Base-by-base conservation (phyloP, 2,113 vertebrate genomes). In the Pontoporia blainvillei region DNA sequence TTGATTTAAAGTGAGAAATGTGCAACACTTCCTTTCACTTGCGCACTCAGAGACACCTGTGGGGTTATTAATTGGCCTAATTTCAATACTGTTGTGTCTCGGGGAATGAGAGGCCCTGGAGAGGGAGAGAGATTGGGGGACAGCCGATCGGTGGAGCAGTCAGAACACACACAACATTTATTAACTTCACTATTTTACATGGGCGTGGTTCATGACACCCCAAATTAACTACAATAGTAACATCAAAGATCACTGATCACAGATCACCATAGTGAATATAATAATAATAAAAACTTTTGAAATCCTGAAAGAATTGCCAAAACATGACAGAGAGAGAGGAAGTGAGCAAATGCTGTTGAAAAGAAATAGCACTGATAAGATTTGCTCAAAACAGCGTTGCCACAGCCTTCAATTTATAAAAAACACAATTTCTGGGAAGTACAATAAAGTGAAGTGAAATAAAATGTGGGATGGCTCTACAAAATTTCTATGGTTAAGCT, bases 381-480 rank as follows among this genome's bases (percentile, higher is more conserved):
- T 0, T 2, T 78, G 18, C 49, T 8, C 8, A 6, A 78, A 54
- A 49, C 8, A 54, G 34, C 3, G 0, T n/a, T 54, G 49, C 49
- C 49, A 79, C 46, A n/a, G n/a, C 34, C 20, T 15, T 25, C 75
- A 79, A 36, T n/a, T 54, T 79, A 8, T 14, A 12, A 36, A 79
- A 54, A 54, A 36, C 0, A 54, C 3, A 8, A 49, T 79, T 25
- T 25, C 62, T 64, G 62, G 9, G 27, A 64, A 64, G 12, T 64
- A 12, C 62, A 64, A 31, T 64, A 64, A 64, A 64, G 27, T 29
- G 11, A 15, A 64, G 29, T 64, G 29, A 29, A 36, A 25, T 54
- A 54, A 54, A 64, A 54, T 79, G 34, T 54, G 34, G 46, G 17
- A 25, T 54, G 18, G 23, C 31, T 79, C 10, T 41, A 79, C 6